Evolutionary conservation across 2,888 invertebrate species (phyloP).

Genomic region (Cerceris rybyensis): DNA sequence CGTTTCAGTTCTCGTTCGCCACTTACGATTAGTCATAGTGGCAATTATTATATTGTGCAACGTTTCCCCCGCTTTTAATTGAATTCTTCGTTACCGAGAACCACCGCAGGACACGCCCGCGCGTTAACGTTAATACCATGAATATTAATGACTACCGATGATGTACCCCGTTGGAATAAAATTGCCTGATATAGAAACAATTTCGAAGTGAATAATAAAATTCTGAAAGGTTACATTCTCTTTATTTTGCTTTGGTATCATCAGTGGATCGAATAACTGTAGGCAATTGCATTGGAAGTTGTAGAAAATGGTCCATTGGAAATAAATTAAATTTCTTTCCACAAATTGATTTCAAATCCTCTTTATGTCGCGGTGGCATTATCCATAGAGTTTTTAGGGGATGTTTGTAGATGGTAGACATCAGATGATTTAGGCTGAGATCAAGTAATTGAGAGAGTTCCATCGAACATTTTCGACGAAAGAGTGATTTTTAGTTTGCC

Average conservation of each 20-base stretch:
- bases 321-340: too few species aligned
- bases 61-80: conserved; percentile 22
- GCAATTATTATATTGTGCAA: conserved; percentile 41
- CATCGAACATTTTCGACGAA: background rate
- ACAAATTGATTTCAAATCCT: too few species aligned
- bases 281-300: too few species aligned
- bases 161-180: conserved; percentile 12
- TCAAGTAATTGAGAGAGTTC: background rate
- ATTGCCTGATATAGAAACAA: conserved; percentile 27
- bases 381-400: too few species aligned
- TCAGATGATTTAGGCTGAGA: too few species aligned
- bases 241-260: background rate
- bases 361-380: too few species aligned
- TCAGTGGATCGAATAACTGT: background rate
- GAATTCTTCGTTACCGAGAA: conserved; percentile 20
- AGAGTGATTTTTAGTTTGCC: conserved; percentile 8
- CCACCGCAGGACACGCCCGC: conserved; percentile 17
- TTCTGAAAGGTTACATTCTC: background rate
- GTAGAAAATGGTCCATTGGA: too few species aligned
- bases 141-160: conserved; percentile 30
- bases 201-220: background rate
- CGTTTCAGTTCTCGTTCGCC: background rate
- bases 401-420: too few species aligned
- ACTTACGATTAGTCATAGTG: conserved; percentile 30
- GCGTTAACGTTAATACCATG: conserved; percentile 28